A percentile compares a stretch with the other conserved stretches of the same genome.
phyloP scores from a whole-genome alignment of 2,797 vertebrate genomes.

The Protonibea diacanthus region DNA sequence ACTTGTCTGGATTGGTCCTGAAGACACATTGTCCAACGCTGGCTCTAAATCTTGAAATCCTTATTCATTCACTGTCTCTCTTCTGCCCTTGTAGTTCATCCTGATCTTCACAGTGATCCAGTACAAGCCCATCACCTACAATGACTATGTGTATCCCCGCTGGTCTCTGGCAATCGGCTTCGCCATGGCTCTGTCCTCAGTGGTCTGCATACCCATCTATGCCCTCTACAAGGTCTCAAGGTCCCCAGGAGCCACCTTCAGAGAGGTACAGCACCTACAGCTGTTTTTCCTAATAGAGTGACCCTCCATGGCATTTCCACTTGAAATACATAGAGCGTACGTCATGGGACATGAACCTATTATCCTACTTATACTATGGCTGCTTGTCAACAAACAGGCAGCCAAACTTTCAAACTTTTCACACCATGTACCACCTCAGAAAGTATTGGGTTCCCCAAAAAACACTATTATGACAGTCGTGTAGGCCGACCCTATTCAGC shows the following conservation, averaged over 20 bases:
- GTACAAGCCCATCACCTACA: slow-evolving; percentile 97
- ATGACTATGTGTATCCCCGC: slow-evolving; percentile 92
- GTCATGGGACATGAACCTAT: not conserved
- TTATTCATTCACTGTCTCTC: not conserved
- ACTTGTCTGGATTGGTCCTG: not conserved
- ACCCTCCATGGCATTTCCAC: not conserved
- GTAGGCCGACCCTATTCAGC: too few relatives aligned
- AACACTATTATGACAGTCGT: too few relatives aligned
- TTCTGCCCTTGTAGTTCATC: slow-evolving; percentile 89
- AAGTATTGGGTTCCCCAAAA: too few relatives aligned
- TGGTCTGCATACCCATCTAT: slow-evolving; percentile 96
- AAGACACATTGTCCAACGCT: not conserved
- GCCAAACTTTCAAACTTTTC: too few relatives aligned
- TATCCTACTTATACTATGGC: not conserved
- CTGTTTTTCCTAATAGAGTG: not conserved
- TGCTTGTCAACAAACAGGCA: not conserved
- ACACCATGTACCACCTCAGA: too few relatives aligned
- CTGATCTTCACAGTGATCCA: slow-evolving; percentile 98
- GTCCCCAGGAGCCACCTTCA: slow-evolving; percentile 92
- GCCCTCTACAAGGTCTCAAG: slow-evolving; percentile 91
- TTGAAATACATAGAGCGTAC: not conserved
- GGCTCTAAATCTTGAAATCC: not conserved
- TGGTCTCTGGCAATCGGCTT: slow-evolving; percentile 97
- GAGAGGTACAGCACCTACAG: slow-evolving; percentile 87
- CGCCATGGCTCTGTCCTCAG: slow-evolving; percentile 95